Percentiles rank a stretch among this genome's conserved stretches.
These are phyloP conservation scores for Glomeris marginata DNA, from an alignment of 2,888 invertebrate genomes.

Conservation along the genomic window DNA sequence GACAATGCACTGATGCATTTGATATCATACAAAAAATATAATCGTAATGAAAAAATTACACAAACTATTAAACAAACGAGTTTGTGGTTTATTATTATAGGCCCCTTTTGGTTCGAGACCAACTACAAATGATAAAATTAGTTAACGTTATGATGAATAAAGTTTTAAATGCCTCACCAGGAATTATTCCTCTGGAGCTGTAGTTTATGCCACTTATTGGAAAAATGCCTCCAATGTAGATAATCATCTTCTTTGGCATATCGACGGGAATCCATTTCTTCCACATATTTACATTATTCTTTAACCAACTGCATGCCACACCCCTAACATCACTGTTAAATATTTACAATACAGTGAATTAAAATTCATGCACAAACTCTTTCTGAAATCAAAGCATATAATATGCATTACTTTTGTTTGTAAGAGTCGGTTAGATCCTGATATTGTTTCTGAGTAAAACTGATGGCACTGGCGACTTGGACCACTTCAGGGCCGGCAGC, in stretches of 20 bases:
- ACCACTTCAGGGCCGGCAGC: conserved; percentile 34
- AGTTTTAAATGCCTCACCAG: conserved; percentile 32
- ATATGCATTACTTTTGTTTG: not conserved
- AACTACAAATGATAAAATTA: too few species aligned
- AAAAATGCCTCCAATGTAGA: conserved; percentile 53
- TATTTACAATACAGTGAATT: not conserved
- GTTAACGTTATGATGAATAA: too few species aligned
- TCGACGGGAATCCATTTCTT: conserved; percentile 30
- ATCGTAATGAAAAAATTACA: too few species aligned
- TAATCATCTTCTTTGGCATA: conserved; percentile 28
- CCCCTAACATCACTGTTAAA: conserved; percentile 25
- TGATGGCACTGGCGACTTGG: conserved; percentile 24
- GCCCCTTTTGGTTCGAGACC: too few species aligned
- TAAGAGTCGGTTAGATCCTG: conserved; percentile 31
- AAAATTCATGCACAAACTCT: not conserved
- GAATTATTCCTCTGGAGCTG: conserved; percentile 42
- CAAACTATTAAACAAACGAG: too few species aligned
- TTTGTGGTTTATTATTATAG: too few species aligned
- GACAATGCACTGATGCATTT: too few species aligned
- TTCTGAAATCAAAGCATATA: not conserved
- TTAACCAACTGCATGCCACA: conserved; percentile 54
- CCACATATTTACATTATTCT: conserved; percentile 34
- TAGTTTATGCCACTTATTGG: conserved; percentile 46
- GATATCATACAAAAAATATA: too few species aligned
- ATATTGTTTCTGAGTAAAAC: conserved; percentile 40